Conservation (phyloP, 1,140 invertebrate genomes). For the Acromyrmex echinatior region DNA sequence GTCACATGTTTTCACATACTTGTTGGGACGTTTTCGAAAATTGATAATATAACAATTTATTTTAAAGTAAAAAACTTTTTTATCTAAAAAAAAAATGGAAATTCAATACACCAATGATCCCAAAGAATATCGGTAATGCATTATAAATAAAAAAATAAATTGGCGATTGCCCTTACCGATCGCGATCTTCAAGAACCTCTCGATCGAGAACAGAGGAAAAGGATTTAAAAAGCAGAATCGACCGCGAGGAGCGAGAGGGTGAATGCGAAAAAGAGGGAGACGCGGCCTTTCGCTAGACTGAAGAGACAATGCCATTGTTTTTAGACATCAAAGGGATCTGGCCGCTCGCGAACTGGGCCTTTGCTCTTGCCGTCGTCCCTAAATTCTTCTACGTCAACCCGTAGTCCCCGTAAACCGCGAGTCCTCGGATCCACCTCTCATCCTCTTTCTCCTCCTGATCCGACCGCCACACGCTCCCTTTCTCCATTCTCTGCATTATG, state of each 20-base stretch:
- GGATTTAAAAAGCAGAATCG: slow-evolving; percentile 72
- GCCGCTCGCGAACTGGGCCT: slow-evolving; percentile 84
- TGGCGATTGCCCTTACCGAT: slow-evolving; percentile 75
- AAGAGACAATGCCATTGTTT: slow-evolving; percentile 88
- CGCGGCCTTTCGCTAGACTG: slow-evolving; percentile 84
- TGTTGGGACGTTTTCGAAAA: not conserved
- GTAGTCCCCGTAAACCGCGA: slow-evolving; percentile 77
- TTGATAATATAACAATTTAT: not conserved
- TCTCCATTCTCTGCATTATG: slow-evolving; percentile 76
- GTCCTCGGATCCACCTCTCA: not conserved
- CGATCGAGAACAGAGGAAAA: slow-evolving; percentile 64
- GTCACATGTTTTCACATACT: not conserved
- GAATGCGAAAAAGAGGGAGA: slow-evolving; percentile 74
- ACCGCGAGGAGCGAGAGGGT: slow-evolving; percentile 51
- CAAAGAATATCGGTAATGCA: slow-evolving; percentile 63
- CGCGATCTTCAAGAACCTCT: slow-evolving; percentile 62
- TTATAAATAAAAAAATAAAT: slow-evolving; percentile 79
- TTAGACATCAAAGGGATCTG: slow-evolving; percentile 86
- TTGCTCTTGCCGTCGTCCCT: slow-evolving; percentile 86
- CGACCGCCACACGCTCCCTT: slow-evolving; percentile 65
- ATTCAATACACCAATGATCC: not conserved
- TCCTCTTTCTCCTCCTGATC: slow-evolving; percentile 35
- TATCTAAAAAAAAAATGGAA: not conserved
- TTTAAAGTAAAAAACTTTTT: not conserved
- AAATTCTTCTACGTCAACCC: slow-evolving; percentile 86